A percentile compares a stretch with the other conserved stretches of the same genome.
These are phyloP conservation scores for Hyperoplus lanceolatus DNA, from an alignment of 2,797 vertebrate species.

Conservation along the genomic window DNA sequence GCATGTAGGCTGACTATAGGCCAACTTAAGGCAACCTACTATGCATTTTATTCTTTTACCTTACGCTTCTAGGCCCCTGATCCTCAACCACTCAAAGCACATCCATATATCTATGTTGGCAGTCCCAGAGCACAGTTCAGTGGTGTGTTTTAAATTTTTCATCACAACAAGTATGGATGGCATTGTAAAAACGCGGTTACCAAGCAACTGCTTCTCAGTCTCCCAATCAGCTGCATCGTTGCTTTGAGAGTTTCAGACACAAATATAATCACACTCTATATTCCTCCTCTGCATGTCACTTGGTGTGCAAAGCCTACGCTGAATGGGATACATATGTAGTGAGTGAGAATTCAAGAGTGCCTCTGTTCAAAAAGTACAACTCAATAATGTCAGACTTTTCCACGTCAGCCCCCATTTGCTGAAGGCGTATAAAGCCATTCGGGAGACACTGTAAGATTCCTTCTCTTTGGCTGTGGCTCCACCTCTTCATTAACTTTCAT, in stretches of 20 bases:
- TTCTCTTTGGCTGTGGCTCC: no score
- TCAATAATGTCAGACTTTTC: constrained; percentile 9
- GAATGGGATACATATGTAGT: constrained; percentile 30
- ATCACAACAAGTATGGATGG: constrained; percentile 82
- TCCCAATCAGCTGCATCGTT: constrained; percentile 75
- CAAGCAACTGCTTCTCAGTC: constrained; percentile 84
- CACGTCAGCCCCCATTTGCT: constrained; percentile 35
- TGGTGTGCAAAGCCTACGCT: constrained; percentile 31
- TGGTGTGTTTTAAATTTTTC: constrained; percentile 81
- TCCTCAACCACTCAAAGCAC: constrained; percentile 61
- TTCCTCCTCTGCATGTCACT: constrained; percentile 56
- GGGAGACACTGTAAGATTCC: constrained; percentile 52
- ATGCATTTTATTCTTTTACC: constrained; percentile 27
- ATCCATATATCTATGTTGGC: constrained; percentile 64
- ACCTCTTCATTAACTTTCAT: no score
- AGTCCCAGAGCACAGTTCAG: constrained; percentile 76
- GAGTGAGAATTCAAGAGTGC: constrained; percentile 36
- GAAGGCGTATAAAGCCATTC: constrained; percentile 44
- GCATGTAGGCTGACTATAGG: constrained; percentile 12
- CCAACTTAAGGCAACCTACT: background rate
- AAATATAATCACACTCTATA: constrained; percentile 62
- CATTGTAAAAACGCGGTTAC: constrained; percentile 83
- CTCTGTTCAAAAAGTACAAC: constrained; percentile 45
- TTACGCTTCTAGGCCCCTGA: constrained; percentile 28
- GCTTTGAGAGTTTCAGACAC: constrained; percentile 63